A percentile compares a stretch with the other conserved stretches of the same genome.
Evolutionary conservation across 2,113 vertebrate genomes (phyloP).

Genomic region (Sakesphorus luctuosus): DNA sequence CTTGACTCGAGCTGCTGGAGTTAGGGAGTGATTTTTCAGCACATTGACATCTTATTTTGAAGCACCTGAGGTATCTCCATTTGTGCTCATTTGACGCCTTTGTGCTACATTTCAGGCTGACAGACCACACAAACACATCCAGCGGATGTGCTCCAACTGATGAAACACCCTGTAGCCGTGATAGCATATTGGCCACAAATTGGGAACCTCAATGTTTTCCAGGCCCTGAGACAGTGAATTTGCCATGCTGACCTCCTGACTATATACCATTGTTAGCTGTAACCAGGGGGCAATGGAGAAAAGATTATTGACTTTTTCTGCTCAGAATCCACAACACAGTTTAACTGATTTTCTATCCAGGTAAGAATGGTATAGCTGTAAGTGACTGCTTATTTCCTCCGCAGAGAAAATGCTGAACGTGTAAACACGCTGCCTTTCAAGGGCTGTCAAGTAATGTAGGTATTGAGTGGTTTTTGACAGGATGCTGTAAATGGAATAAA

Average conservation of each 20-base stretch:
- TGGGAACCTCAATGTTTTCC: not conserved
- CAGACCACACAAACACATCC: not conserved
- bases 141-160: not conserved
- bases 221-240: not conserved
- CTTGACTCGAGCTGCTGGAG: not conserved
- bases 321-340: not conserved
- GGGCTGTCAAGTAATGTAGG: not conserved
- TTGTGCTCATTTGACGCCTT: constrained; percentile 1
- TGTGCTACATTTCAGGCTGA: not conserved
- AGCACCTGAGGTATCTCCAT: constrained; percentile 31
- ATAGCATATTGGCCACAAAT: not conserved
- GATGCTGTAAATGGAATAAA: constrained; percentile 32
- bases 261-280: not conserved
- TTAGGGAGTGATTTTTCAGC: constrained; percentile 31
- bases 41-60: constrained; percentile 35
- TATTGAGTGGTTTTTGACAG: constrained; percentile 26
- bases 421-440: not conserved
- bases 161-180: not conserved
- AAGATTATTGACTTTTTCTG: not conserved
- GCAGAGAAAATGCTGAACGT: not conserved
- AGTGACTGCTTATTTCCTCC: constrained; percentile 23
- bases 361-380: not conserved
- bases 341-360: constrained; percentile 10
- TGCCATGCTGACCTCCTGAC: not conserved
- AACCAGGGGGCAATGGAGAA: not conserved